phyloP scores from a whole-genome alignment of 2,797 vertebrate genomes.

The Microcaecilia unicolor region DNA sequence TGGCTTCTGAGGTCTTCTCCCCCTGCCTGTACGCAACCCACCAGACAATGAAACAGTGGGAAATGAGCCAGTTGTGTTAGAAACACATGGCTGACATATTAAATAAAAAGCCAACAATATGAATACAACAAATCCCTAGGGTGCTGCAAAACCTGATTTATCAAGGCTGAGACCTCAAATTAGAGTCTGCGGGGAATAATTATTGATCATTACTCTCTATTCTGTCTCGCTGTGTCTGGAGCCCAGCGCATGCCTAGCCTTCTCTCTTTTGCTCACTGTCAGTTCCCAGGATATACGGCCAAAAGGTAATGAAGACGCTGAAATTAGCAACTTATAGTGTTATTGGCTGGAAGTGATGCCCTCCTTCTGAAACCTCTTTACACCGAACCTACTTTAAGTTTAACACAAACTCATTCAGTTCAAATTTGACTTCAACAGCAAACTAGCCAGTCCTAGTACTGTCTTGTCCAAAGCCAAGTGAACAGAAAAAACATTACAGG shows the following conservation, averaged over 20 bases:
- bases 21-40: neutral
- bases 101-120: slow-evolving; percentile 9
- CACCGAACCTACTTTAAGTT: too few relatives aligned
- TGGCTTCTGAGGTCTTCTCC: neutral
- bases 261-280: slow-evolving; percentile 2
- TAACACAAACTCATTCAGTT: too few relatives aligned
- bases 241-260: neutral
- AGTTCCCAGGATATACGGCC: slow-evolving; percentile 8
- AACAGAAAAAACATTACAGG: too few relatives aligned
- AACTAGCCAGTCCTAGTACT: too few relatives aligned
- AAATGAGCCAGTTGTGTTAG: neutral
- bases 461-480: too few relatives aligned
- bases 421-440: too few relatives aligned
- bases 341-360: too few relatives aligned
- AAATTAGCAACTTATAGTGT: neutral
- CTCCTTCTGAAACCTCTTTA: too few relatives aligned
- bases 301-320: slow-evolving; percentile 12
- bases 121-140: slow-evolving; percentile 7
- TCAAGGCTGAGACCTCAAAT: slow-evolving; percentile 7
- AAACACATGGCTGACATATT: neutral
- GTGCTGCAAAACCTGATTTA: neutral
- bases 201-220: slow-evolving; percentile 7
- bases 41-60: neutral
- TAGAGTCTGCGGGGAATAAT: slow-evolving; percentile 11
- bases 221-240: slow-evolving; percentile 1